Conservation (phyloP, 2,113 vertebrate species). For the Microtus oregoni region DNA sequence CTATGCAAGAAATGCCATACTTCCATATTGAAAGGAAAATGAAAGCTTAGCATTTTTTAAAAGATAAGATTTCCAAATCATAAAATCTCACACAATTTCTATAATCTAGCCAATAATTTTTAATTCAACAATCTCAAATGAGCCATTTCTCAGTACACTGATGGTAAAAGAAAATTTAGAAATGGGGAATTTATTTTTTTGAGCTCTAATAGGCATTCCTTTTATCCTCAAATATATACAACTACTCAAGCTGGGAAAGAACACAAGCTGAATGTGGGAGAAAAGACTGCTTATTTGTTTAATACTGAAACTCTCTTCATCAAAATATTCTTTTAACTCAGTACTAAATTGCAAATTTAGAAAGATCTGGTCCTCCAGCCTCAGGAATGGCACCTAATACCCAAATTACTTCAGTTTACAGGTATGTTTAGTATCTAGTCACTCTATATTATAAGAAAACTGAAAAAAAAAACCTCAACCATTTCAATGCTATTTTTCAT, state of each 20-base stretch:
- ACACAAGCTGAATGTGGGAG: slow-evolving; percentile 31
- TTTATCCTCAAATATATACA: slow-evolving; percentile 51
- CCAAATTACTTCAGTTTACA: slow-evolving; percentile 68
- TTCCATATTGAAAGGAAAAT: slow-evolving; percentile 62
- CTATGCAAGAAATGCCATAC: slow-evolving; percentile 61
- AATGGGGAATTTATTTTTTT: slow-evolving; percentile 40
- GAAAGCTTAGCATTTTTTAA: slow-evolving; percentile 36
- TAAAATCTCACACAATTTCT: slow-evolving; percentile 64
- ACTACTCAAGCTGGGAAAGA: slow-evolving; percentile 55
- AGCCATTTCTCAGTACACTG: slow-evolving; percentile 12
- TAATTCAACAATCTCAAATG: slow-evolving; percentile 55
- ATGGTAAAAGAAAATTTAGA: slow-evolving; percentile 45
- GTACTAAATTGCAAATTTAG: slow-evolving; percentile 64
- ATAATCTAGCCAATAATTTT: slow-evolving; percentile 48
- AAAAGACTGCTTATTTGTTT: slow-evolving; percentile 46
- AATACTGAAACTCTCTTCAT: slow-evolving; percentile 63
- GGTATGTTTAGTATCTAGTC: slow-evolving; percentile 69
- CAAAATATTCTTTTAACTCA: slow-evolving; percentile 66
- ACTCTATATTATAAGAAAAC: slow-evolving; percentile 52
- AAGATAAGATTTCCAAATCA: slow-evolving; percentile 60
- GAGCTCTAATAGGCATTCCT: slow-evolving; percentile 24
- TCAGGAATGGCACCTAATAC: slow-evolving; percentile 55
- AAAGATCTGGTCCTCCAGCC: slow-evolving; percentile 58
- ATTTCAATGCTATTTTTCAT: slow-evolving; percentile 66
- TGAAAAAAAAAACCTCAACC: background rate